Conservation (phyloP, 1,140 invertebrate species). For the Macrotrachela quadricornifera region DNA sequence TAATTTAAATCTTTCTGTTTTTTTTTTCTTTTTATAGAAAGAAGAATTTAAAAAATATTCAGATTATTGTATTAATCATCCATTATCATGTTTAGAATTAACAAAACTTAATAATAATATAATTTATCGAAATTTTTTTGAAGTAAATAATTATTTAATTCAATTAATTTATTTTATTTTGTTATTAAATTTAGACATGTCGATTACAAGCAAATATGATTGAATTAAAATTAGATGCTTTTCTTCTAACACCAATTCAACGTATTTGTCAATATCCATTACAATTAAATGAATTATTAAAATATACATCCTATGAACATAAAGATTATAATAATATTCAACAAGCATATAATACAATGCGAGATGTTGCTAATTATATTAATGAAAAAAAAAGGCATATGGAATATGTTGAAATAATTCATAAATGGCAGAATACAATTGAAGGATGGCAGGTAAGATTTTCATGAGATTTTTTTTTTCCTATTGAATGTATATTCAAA, state of each 20-base stretch:
- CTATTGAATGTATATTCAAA: too few relatives aligned
- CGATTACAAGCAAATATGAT: constrained; percentile 53
- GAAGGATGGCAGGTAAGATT: constrained; percentile 49
- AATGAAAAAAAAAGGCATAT: constrained; percentile 57
- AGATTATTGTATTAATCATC: constrained; percentile 73
- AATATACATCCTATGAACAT: constrained; percentile 38
- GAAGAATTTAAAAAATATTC: constrained; percentile 47
- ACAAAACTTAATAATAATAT: constrained; percentile 53
- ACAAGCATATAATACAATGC: constrained; percentile 53
- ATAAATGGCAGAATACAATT: constrained; percentile 51
- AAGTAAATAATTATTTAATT: constrained; percentile 51
- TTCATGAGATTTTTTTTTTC: too few relatives aligned
- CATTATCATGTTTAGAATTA: constrained; percentile 49
- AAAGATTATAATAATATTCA: constrained; percentile 44
- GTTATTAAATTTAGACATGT: constrained; percentile 43
- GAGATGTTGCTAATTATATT: constrained; percentile 47
- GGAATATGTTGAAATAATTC: constrained; percentile 56
- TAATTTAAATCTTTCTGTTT: neutral
- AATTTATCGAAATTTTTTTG: constrained; percentile 72
- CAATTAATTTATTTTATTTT: constrained; percentile 53
- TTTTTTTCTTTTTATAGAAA: too few relatives aligned
- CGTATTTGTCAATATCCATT: constrained; percentile 77
- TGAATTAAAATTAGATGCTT: constrained; percentile 64
- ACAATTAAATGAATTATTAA: constrained; percentile 52
- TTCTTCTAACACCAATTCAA: constrained; percentile 65